Percentiles rank a stretch among this genome's conserved stretches.
These are phyloP conservation scores for Enteromius mattozi DNA, from an alignment of 2,797 vertebrate species.

Conservation along the genomic window DNA sequence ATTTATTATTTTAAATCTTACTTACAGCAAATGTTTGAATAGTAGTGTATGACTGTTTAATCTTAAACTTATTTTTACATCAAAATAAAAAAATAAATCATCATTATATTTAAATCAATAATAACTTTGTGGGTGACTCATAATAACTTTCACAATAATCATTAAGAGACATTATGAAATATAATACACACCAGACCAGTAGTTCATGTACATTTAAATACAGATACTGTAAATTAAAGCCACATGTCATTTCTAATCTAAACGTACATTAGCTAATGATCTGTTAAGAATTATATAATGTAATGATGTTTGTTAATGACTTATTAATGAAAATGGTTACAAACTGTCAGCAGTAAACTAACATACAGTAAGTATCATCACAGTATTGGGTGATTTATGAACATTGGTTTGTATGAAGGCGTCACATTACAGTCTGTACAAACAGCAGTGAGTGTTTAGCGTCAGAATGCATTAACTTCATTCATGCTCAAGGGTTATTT, in stretches of 20 bases:
- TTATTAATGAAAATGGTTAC: conserved; percentile 30
- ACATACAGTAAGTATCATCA: background rate
- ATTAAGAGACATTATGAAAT: background rate
- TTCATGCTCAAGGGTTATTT: background rate
- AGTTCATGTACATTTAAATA: background rate
- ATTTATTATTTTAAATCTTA: background rate
- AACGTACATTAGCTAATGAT: conserved; percentile 35
- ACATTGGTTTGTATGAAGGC: background rate
- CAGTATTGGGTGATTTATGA: background rate
- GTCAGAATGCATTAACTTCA: background rate
- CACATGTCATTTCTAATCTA: background rate
- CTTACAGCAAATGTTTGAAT: background rate
- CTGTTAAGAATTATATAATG: conserved; percentile 22
- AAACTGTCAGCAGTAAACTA: background rate
- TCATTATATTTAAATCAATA: background rate
- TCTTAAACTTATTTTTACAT: background rate
- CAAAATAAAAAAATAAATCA: background rate
- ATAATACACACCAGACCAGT: background rate
- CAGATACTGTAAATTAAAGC: conserved; percentile 3
- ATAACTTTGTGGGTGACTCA: background rate
- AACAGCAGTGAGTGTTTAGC: background rate
- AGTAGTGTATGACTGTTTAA: background rate
- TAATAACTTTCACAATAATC: background rate
- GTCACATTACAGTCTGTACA: background rate
- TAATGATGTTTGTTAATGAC: conserved; percentile 25